phyloP scores from a whole-genome alignment of 2,888 invertebrate species.

The Dynastes hyllus region DNA sequence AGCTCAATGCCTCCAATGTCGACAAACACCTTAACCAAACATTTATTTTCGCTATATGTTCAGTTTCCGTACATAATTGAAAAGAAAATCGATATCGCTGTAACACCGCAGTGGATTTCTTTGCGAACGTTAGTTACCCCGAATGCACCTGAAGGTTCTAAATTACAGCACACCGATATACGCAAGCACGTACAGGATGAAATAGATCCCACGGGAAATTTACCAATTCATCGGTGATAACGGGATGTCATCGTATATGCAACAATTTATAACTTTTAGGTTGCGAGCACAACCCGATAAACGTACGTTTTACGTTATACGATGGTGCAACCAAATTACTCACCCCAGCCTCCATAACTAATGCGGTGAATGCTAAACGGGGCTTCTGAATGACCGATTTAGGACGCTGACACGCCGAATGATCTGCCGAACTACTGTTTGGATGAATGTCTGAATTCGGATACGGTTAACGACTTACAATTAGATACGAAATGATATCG shows the following conservation, averaged over 20 bases:
- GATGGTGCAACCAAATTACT: not conserved
- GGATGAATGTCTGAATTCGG: constrained; percentile 21
- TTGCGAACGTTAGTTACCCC: constrained; percentile 23
- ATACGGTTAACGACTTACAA: not conserved
- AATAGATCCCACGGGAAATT: constrained; percentile 48
- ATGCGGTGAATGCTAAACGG: not conserved
- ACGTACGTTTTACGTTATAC: not conserved
- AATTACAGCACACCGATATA: constrained; percentile 24
- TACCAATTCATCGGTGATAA: constrained; percentile 46
- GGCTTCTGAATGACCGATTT: constrained; percentile 12
- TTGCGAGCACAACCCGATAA: not conserved
- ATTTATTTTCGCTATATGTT: constrained; percentile 28
- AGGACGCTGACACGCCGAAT: not conserved
- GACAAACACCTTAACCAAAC: constrained; percentile 22
- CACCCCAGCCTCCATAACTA: constrained; percentile 13
- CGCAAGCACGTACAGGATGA: constrained; percentile 13
- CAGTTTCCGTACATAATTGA: constrained; percentile 25
- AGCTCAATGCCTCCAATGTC: constrained; percentile 3
- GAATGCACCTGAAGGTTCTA: constrained; percentile 38
- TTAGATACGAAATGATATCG: not conserved
- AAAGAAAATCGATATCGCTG: constrained; percentile 27
- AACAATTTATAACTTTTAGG: constrained; percentile 43
- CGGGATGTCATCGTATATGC: constrained; percentile 35
- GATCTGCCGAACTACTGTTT: not conserved
- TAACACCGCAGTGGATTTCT: constrained; percentile 26